Evolutionary conservation across 2,888 invertebrate species (phyloP), one percentile per base, ranked within the genome.

Genomic region (Boloria euphrosyne): DNA sequence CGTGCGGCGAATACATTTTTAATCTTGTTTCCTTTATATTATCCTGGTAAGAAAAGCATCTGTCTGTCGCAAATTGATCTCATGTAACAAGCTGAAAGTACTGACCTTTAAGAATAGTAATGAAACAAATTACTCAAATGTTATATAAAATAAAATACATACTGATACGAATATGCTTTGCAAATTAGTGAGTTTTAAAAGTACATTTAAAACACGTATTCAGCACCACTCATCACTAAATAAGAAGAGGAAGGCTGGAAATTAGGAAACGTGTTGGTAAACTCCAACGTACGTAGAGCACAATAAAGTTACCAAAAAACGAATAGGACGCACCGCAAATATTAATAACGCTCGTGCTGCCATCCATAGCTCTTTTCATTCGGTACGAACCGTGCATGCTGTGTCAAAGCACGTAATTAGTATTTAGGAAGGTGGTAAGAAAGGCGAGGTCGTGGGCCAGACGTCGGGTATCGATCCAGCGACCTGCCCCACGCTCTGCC

Each of bases 401-500:
- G 89, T 92, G 91, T 92, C 91, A 92, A 91, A 91, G 92, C 90
- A 88, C 90, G 91, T 92, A 92, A 92, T 92, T 92, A 92, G 92
- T 92, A 92, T 92, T 92, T 92, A 92, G 92, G 91, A 91, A 92
- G 91, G 91, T 91, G 90, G 91, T 90, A 92, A 91, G 91, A 90
- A 91, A 90, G 87, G 90, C 84, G 90, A 90, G 91, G 90, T 90
- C 90, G 90, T 86, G 89, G 90, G 90, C 93, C 93, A 94, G 93
- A 94, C 94, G 93, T 92, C 93, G 93, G 90, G 92, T 94, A 94
- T 94, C 94, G 94, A 94, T 93, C 93, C 93, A 86, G 77, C 93
- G 93, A 93, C 94, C 93, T 90, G 85, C 90, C 91, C 88, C 90
- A 89, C 90, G 84, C 83, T 81, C 78, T 76, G 78, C 83, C 84